Evolutionary conservation across 2,888 invertebrate species (phyloP).

Genomic region (Anarsia innoxiella): DNA sequence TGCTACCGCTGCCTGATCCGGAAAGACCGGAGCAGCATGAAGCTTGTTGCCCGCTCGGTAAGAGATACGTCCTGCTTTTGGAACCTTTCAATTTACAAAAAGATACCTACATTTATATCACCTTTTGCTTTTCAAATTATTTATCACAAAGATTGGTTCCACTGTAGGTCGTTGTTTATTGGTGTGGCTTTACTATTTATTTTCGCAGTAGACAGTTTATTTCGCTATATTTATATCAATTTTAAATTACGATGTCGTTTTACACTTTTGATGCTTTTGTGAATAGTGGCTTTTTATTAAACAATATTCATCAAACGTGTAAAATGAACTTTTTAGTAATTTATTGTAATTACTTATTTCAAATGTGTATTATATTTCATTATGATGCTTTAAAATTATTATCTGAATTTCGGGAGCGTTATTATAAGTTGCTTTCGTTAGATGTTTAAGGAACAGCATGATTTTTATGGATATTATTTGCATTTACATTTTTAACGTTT

Average conservation of each 20-base stretch:
- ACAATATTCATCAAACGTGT: slow-evolving; percentile 36
- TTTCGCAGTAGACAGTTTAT: slow-evolving; percentile 34
- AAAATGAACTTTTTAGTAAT: slow-evolving; percentile 24
- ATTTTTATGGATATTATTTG: slow-evolving; percentile 43
- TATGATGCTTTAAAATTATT: too few species aligned
- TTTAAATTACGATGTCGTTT: too few species aligned
- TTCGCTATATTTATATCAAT: slow-evolving; percentile 20
- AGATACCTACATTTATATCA: slow-evolving; percentile 12
- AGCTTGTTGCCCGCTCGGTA: slow-evolving; percentile 92
- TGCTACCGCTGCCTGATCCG: slow-evolving; percentile 89
- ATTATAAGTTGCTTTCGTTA: slow-evolving; percentile 23
- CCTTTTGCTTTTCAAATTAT: not conserved
- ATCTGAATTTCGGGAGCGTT: too few species aligned
- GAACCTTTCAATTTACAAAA: slow-evolving; percentile 25
- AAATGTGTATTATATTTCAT: slow-evolving; percentile 21
- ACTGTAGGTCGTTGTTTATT: slow-evolving; percentile 42
- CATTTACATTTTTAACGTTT: slow-evolving; percentile 37
- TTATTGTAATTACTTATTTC: slow-evolving; percentile 15
- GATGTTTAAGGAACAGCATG: slow-evolving; percentile 44
- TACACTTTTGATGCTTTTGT: slow-evolving; percentile 42
- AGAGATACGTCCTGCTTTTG: slow-evolving; percentile 53
- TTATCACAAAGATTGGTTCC: slow-evolving; percentile 35
- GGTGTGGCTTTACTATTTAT: slow-evolving; percentile 55
- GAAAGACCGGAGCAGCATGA: slow-evolving; percentile 92
- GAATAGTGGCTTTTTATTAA: slow-evolving; percentile 21